Conservation (phyloP, 2,797 vertebrate genomes). For the Stomatorhinus walkeri region DNA sequence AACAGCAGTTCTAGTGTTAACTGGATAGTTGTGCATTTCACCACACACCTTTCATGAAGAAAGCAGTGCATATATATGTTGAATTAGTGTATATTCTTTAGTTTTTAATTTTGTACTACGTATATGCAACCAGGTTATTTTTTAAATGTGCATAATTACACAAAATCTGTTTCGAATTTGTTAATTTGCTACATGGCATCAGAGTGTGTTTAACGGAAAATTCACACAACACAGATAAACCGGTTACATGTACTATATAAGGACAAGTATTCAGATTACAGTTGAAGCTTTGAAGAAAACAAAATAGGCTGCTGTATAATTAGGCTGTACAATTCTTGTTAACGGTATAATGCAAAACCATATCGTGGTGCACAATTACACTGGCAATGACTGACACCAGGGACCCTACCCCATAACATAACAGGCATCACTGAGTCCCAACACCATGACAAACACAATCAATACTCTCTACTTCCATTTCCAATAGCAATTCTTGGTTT, state of each 20-base stretch:
- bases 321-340: neutral
- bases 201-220: neutral
- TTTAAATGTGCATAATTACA: neutral
- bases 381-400: neutral
- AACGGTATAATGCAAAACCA: neutral
- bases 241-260: neutral
- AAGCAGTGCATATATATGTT: too few species aligned
- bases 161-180: neutral
- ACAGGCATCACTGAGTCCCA: neutral
- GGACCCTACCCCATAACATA: neutral
- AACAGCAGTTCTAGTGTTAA: too few species aligned
- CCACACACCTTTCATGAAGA: too few species aligned
- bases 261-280: neutral
- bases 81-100: too few species aligned
- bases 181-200: neutral
- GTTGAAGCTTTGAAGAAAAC: neutral
- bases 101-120: neutral
- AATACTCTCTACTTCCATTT: neutral
- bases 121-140: too few species aligned
- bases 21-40: too few species aligned
- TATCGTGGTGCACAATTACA: neutral
- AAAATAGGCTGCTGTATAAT: neutral
- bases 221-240: neutral
- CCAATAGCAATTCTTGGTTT: neutral
- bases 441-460: neutral